Base-by-base conservation (phyloP, 37 sponge, comb jelly and placozoan species). In the Petrosia ficiformis region DNA sequence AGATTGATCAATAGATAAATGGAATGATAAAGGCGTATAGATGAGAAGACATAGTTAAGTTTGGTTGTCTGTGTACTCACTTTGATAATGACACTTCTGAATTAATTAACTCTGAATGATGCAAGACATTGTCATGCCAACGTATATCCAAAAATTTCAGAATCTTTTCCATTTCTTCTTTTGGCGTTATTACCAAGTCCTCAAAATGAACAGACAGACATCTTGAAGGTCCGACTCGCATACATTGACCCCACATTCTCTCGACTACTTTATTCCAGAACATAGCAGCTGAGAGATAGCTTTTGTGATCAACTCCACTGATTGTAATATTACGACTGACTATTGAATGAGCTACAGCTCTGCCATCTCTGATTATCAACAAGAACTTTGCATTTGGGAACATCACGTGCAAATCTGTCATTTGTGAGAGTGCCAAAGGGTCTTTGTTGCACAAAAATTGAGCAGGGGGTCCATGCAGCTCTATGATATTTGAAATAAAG, bases 341-440 rank as follows among this genome's bases (percentile, higher is more conserved):
- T 35, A 95, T 95, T 6, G 96, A 95, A 56, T 92, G 64, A 11
- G 96, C 81, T 39, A 92, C 92, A 6, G 92, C 96, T 38, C 96
- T 54, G 4, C 96, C 96, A 72, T 95, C 96, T 1, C 96, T 75
- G 1, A 92, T 61, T 83, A 95, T 77, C 48, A 95, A 52, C 0
- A 95, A 33, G 39, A 88, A 92, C 73, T 92, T 95, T 58, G 90
- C 77, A 59, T 73, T 88, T 1, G 96, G 93, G 74, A 87, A 92
- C 66, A 95, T 60, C 2, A 75, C 35, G 8, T 32, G 31, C 29
- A 92, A 28, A 57, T 84, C 79, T 0, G 57, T 63, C 69, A 89
- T 79, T 68, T 82, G 73, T 42, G 78, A 79, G 37, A 95, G 54
- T 28, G 86, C 68, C 4, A 95, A 83, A 54, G 96, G 96, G 67